phyloP scores from a whole-genome alignment of 1,140 invertebrate genomes.

The Tenebrio molitor region DNA sequence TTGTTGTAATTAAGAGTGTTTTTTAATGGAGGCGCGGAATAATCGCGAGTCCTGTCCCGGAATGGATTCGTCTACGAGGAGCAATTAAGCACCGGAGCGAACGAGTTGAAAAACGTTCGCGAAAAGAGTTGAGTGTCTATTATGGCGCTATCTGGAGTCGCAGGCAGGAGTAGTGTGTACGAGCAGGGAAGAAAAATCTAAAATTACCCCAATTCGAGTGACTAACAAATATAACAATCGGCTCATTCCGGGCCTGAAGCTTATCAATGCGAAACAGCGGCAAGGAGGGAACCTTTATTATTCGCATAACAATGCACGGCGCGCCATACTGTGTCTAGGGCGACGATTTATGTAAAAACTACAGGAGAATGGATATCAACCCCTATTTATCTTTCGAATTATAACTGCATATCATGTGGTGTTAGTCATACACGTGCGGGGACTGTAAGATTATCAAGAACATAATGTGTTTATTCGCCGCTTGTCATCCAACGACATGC shows the following conservation, averaged over 20 bases:
- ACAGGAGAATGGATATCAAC: conserved; percentile 58
- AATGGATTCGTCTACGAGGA: conserved; percentile 13
- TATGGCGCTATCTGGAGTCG: conserved; percentile 19
- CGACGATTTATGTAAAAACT: conserved; percentile 59
- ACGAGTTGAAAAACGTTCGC: neutral
- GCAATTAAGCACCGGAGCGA: conserved; percentile 13
- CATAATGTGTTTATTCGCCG: conserved; percentile 45
- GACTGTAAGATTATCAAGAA: conserved; percentile 45
- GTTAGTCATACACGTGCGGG: conserved; percentile 57
- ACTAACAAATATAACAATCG: conserved; percentile 52
- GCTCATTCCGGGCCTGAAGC: conserved; percentile 44
- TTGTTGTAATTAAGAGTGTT: conserved; percentile 13
- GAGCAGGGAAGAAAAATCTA: conserved; percentile 42
- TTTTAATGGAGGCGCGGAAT: conserved; percentile 17
- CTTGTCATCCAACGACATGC: conserved; percentile 44
- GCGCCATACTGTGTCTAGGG: conserved; percentile 52
- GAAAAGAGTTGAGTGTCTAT: conserved; percentile 40
- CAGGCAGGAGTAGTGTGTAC: conserved; percentile 13
- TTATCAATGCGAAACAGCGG: conserved; percentile 57
- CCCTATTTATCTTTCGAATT: conserved; percentile 60
- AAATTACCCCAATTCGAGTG: conserved; percentile 48
- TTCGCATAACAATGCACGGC: conserved; percentile 54
- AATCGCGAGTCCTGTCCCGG: neutral
- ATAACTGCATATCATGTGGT: conserved; percentile 60
- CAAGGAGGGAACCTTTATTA: conserved; percentile 52